A percentile compares a stretch with the other conserved stretches of the same genome.
These are phyloP conservation scores for Rallus crepitans DNA, from an alignment of 2,797 vertebrate species.

Conservation along the genomic window DNA sequence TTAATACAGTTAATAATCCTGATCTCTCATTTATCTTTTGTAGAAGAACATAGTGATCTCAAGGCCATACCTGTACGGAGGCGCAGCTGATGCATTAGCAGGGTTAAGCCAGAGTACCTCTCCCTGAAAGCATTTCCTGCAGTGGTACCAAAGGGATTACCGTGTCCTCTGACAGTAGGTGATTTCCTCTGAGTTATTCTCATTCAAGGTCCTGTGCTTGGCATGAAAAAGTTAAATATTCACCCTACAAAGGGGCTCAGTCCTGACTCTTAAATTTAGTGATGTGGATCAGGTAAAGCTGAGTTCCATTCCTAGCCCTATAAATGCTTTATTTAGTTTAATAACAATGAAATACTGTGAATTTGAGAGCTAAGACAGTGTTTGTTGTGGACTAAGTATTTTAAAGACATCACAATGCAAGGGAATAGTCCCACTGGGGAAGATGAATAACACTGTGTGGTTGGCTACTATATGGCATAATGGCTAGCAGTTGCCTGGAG, in stretches of 20 bases:
- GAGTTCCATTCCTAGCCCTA: background rate
- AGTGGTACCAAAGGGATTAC: background rate
- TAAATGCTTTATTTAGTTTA: background rate
- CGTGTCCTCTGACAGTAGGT: background rate
- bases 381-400: background rate
- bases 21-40: conserved; percentile 26
- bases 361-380: background rate
- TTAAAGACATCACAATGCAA: background rate
- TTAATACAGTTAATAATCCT: conserved; percentile 49
- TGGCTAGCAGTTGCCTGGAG: background rate
- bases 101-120: background rate
- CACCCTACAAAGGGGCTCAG: background rate
- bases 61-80: background rate
- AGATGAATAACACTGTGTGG: accelerated
- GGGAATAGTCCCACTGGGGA: background rate
- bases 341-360: background rate
- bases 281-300: background rate
- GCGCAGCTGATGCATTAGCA: background rate
- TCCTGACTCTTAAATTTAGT: background rate
- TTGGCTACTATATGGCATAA: background rate
- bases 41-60: background rate
- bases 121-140: background rate
- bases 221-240: background rate
- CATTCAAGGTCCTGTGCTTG: background rate
- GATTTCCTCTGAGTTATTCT: background rate